Percentiles rank a stretch among this genome's conserved stretches.
phyloP scores from a whole-genome alignment of 2,113 vertebrate genomes.

The rat (Rattus norvegicus) region DNA sequence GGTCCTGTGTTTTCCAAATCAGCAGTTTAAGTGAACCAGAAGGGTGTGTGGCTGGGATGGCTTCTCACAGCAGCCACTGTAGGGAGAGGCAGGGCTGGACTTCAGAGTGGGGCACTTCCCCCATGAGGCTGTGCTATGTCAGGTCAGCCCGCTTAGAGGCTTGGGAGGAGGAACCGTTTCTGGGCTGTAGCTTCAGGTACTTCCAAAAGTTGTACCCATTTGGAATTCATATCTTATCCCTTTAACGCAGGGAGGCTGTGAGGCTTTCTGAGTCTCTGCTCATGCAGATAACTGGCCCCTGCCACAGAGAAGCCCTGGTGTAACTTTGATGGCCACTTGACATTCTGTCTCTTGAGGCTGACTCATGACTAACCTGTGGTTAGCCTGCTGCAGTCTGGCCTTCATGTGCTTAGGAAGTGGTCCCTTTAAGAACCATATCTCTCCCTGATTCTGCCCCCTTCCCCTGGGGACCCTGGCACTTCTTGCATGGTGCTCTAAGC shows the following conservation, averaged over 20 bases:
- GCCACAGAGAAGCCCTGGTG: not conserved
- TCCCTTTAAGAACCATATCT: slow-evolving; percentile 35
- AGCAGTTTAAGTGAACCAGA: not conserved
- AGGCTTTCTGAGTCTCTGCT: not conserved
- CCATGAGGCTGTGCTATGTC: not conserved
- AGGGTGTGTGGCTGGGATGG: not conserved
- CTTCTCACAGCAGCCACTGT: not conserved
- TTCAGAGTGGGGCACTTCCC: rapidly evolving
- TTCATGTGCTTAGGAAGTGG: not conserved
- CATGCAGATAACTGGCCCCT: not conserved
- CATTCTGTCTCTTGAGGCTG: not conserved
- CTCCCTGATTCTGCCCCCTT: not conserved
- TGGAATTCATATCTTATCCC: not conserved
- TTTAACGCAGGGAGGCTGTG: not conserved
- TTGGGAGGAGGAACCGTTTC: not conserved
- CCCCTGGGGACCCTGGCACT: not conserved
- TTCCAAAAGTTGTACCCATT: not conserved
- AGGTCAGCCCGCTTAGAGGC: not conserved
- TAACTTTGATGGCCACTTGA: not conserved
- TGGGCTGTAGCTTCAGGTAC: not conserved
- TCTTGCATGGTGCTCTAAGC: not conserved
- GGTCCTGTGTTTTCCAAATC: not conserved
- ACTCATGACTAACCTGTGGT: not conserved
- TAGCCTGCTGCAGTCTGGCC: not conserved
- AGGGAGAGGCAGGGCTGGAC: rapidly evolving